Base-by-base conservation (phyloP, 30 jellyfish, hydroid and myxozoan genomes). In the Catostylus mosaicus region DNA sequence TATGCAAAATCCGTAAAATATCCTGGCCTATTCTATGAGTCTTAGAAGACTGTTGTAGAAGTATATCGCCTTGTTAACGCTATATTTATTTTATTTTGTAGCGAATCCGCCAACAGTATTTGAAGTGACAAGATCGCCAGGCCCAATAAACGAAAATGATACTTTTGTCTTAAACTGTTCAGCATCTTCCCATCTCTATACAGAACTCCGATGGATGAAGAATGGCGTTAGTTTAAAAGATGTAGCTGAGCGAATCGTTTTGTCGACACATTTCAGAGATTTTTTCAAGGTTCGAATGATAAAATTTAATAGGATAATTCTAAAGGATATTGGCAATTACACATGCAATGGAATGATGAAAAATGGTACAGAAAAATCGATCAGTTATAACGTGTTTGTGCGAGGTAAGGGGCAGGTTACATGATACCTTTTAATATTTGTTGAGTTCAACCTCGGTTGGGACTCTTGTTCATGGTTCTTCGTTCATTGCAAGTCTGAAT, bases 321-420 rank as follows among this genome's bases (percentile, higher is more conserved):
- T 90, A 60, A 31, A 29, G 4, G 96, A 85, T 72, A 30, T 54
- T 79, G 98, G 96, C 33, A 75, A 10, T 0, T 91, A 91, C 57
- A 73, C 78, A 1, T 91, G 98, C 67, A 36, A 38, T 48, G 96
- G 81, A 14, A 1, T 0, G 8, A 60, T 51, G 76, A 68, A 61
- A 50, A 78, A 74, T 26, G 98, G 98, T 40, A 88, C 91, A 18
- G 38, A 23, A 20, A 40, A 56, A 36, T 66, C 78, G 6, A 31
- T 31, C 32, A 29, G 20, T 7, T 47, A 66, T 62, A 18, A 9
- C 4, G 68, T 87, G 0, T n/a, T 52, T 29, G 91, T 87, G 48
- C 54, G 38, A 67, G 91, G 96, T 87, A 20, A 35, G 63, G 24
- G 24, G 14, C 23, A 48, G n/a, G n/a, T 57, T 57, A 57, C 6